Percentiles rank a stretch among this genome's conserved stretches.
Conservation (phyloP, 1,140 invertebrate species). For the Cherax destructor region DNA sequence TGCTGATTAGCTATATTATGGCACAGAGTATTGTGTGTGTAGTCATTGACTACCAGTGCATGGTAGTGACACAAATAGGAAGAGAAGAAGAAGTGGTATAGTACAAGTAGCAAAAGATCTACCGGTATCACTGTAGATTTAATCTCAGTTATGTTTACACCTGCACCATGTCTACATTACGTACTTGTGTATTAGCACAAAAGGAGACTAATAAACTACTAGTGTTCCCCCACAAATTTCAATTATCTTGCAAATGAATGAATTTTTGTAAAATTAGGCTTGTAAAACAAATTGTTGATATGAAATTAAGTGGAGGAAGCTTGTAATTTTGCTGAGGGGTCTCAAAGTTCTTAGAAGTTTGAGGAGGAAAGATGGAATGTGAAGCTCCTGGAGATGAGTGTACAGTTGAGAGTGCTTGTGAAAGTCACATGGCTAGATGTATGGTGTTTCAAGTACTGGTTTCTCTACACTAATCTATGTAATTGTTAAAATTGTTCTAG, state of each 20-base stretch:
- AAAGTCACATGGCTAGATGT: neutral
- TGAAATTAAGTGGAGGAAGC: neutral
- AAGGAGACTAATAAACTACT: constrained; percentile 17
- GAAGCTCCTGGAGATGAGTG: neutral
- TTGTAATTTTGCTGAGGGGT: neutral
- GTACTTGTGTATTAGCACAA: constrained; percentile 26
- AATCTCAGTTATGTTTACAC: neutral
- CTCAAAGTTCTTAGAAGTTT: neutral
- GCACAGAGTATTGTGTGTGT: constrained; percentile 32
- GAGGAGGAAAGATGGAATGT: neutral
- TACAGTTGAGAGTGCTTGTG: neutral
- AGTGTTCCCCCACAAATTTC: constrained; percentile 12
- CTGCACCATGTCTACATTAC: neutral
- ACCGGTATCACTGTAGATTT: neutral
- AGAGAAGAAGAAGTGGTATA: constrained; percentile 25
- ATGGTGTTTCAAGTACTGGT: neutral
- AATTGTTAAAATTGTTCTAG: constrained; percentile 19
- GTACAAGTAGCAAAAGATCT: neutral
- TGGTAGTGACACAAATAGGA: constrained; percentile 1
- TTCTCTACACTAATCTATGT: neutral
- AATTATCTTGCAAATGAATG: constrained; percentile 21
- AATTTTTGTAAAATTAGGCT: constrained; percentile 7
- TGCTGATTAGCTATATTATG: constrained; percentile 1
- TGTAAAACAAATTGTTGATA: neutral
- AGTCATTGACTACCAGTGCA: constrained; percentile 37